Base-by-base conservation (phyloP, 2,113 vertebrate genomes). In the Pelecanoides urinatrix region DNA sequence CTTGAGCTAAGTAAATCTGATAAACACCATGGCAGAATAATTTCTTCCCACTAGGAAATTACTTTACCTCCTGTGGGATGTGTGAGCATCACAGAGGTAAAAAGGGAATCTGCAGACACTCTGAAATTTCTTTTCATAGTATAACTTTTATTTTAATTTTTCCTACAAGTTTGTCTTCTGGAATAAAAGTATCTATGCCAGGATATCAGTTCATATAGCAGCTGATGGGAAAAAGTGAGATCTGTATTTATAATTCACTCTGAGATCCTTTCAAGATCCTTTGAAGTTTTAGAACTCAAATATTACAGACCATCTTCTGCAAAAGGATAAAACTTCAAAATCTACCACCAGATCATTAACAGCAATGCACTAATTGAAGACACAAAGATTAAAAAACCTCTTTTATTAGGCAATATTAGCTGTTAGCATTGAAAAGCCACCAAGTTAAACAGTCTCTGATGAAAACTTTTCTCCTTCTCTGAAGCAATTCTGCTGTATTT, bases 291-390 rank as follows among this genome's bases (percentile, higher is more conserved):
- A 72, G 61, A 81, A 62, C 44, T 76, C n/a, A 89, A 82, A 59
- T 85, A 55, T 96, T 86, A 87, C 21, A 91, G 36, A 56, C 8
- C 21, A 86, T 36, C 40, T 6, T 25, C n/a, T 85, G 74, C 30
- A 88, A 66, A 92, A 94, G 12, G 30, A 56, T 29, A 38, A 74
- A 88, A 79, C n/a, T 94, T 94, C 47, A 86, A 96, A 88, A 90
- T 92, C 74, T 21, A 79, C 38, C 19, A 83, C 26, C 63, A 96
- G 42, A 71, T 59, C 78, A 62, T 96, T 93, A 82, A 86, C 36
- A 68, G 30, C 21, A 90, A 74, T 5, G 77, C 30, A 87, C 16
- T 83, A 86, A 95, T 90, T 73, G 70, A 65, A 79, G 21, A 72
- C 23, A 49, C 9, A 90, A 65, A 22, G 9, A 58, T 66, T 77